These are phyloP conservation scores for Catharus bicknelli DNA, from an alignment of 2,113 vertebrate genomes.

Conservation along the genomic window DNA sequence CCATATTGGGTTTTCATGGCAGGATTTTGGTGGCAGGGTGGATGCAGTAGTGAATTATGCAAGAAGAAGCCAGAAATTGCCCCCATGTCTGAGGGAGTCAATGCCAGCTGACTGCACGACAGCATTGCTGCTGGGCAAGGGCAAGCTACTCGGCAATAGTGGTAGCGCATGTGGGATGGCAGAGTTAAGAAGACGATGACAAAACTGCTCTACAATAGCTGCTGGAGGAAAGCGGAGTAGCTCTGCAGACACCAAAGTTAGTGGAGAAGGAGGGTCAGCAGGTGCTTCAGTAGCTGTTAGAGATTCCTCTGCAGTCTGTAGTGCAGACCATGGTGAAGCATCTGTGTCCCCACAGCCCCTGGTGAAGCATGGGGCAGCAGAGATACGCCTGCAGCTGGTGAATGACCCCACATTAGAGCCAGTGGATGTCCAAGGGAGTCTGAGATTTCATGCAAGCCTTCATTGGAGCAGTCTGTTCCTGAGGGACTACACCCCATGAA, in stretches of 20 bases:
- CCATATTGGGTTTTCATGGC: neutral
- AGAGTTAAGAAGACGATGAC: neutral
- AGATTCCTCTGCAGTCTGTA: fast-evolving
- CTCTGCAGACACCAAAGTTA: neutral
- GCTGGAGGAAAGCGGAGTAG: fast-evolving
- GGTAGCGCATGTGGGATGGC: fast-evolving
- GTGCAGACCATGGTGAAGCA: neutral
- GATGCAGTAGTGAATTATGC: neutral
- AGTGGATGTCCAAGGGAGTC: fast-evolving
- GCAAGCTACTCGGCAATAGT: fast-evolving
- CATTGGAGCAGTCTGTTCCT: fast-evolving
- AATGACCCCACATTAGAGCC: fast-evolving
- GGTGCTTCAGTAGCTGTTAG: fast-evolving
- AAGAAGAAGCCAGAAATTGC: neutral
- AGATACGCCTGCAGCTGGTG: neutral
- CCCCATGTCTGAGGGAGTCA: fast-evolving
- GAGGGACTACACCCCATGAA: neutral
- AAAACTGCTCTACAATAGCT: neutral
- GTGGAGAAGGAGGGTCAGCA: neutral
- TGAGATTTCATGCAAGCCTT: fast-evolving
- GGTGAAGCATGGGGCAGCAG: fast-evolving
- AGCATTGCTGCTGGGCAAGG: fast-evolving
- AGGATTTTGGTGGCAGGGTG: neutral
- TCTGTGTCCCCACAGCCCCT: fast-evolving
- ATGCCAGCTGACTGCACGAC: fast-evolving